These are phyloP conservation scores for Lepus americanus DNA, from an alignment of 2,113 vertebrate species.

Conservation along the genomic window DNA sequence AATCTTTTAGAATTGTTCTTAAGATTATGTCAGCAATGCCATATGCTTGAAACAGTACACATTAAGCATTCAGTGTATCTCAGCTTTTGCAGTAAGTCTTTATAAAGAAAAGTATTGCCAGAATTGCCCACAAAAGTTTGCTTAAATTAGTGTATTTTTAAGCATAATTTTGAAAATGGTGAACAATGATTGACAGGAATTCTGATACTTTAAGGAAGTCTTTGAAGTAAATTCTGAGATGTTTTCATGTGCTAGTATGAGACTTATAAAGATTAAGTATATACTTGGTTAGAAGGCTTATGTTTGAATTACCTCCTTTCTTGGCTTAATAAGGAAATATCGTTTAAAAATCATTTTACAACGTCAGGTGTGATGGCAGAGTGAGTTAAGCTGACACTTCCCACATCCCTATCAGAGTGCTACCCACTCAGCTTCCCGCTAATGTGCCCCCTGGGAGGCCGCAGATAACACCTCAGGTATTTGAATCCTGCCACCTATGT, in stretches of 20 bases:
- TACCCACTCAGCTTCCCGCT: too few species aligned
- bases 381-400: too few species aligned
- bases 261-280: constrained; percentile 44
- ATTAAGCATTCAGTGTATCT: background rate
- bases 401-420: too few species aligned
- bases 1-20: background rate
- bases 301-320: constrained; percentile 26
- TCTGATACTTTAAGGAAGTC: constrained; percentile 38
- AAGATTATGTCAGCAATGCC: background rate
- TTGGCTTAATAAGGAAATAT: background rate
- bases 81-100: background rate
- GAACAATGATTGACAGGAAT: constrained; percentile 7
- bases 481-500: too few species aligned
- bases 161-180: background rate
- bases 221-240: constrained; percentile 10
- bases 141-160: background rate
- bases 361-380: too few species aligned
- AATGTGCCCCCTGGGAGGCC: too few species aligned
- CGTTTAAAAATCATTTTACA: background rate
- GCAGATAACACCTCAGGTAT: too few species aligned
- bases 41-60: background rate
- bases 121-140: background rate
- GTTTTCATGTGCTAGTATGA: background rate
- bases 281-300: background rate
- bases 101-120: background rate